Conservation (phyloP, 2,888 invertebrate species). For the Epirrhoe tristata region DNA sequence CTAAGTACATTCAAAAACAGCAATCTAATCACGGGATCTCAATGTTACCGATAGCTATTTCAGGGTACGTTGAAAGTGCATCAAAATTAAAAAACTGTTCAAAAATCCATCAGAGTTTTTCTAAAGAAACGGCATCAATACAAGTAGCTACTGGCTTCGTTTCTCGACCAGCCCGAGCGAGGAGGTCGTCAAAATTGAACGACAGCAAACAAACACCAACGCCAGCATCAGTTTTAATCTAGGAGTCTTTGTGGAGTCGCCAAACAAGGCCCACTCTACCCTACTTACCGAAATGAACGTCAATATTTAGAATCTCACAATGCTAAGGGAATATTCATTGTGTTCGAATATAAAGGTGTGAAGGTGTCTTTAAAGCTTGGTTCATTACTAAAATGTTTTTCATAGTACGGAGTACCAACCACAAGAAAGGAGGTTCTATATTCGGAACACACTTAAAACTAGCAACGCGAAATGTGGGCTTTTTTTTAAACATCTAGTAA, state of each 20-base stretch:
- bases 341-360: neutral
- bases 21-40: no score
- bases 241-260: conserved; percentile 18
- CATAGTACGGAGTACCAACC: neutral
- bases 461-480: neutral
- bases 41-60: no score
- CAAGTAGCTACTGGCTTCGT: neutral
- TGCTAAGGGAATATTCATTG: conserved; percentile 1
- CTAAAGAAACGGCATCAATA: neutral
- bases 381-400: neutral
- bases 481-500: neutral
- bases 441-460: neutral
- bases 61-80: no score
- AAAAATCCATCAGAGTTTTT: neutral
- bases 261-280: conserved; percentile 14
- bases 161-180: conserved; percentile 4
- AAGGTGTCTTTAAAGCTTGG: neutral
- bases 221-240: conserved; percentile 25
- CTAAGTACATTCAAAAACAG: no score
- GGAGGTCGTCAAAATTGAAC: conserved; percentile 20
- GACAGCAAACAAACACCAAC: conserved; percentile 8
- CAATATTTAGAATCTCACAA: conserved; percentile 11
- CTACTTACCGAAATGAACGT: conserved; percentile 17
- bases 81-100: neutral
- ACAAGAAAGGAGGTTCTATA: no score